phyloP scores from a whole-genome alignment of 1,140 invertebrate species.

The Zaprionus davidi region DNA sequence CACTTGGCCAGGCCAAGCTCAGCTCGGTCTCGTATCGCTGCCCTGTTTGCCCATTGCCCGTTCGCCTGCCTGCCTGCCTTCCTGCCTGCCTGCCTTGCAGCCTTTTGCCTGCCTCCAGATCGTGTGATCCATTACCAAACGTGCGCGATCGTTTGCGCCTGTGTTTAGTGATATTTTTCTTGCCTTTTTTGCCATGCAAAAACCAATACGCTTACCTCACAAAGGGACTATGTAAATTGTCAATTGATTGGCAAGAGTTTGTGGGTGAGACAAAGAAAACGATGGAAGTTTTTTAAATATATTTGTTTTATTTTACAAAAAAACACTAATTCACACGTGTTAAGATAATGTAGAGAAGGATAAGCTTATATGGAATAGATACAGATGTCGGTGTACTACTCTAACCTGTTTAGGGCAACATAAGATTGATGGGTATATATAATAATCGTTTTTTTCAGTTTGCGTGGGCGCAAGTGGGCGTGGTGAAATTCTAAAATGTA shows the following conservation, averaged over 20 bases:
- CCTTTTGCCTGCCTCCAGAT: conserved; percentile 55
- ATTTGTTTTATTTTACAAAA: neutral
- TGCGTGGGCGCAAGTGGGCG: neutral
- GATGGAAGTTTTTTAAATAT: neutral
- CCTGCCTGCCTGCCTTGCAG: no score
- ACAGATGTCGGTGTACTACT: neutral
- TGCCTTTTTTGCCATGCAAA: conserved; percentile 8
- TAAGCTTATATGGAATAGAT: neutral
- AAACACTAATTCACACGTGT: neutral
- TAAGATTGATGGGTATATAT: no score
- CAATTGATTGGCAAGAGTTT: neutral
- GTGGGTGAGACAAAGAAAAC: neutral
- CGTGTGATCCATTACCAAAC: conserved; percentile 83
- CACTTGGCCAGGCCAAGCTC: conserved; percentile 21
- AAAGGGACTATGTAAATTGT: conserved; percentile 1
- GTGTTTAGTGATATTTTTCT: conserved; percentile 74
- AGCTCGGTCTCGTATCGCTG: conserved; percentile 54
- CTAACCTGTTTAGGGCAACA: neutral
- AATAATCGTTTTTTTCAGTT: neutral
- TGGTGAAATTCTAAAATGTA: neutral
- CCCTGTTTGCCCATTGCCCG: conserved; percentile 5
- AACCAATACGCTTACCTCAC: conserved; percentile 45
- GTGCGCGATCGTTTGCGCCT: conserved; percentile 81
- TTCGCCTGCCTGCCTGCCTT: conserved; percentile 9
- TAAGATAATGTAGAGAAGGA: neutral